phyloP scores from a whole-genome alignment of 2,888 invertebrate genomes.

The Acronicta leporina region DNA sequence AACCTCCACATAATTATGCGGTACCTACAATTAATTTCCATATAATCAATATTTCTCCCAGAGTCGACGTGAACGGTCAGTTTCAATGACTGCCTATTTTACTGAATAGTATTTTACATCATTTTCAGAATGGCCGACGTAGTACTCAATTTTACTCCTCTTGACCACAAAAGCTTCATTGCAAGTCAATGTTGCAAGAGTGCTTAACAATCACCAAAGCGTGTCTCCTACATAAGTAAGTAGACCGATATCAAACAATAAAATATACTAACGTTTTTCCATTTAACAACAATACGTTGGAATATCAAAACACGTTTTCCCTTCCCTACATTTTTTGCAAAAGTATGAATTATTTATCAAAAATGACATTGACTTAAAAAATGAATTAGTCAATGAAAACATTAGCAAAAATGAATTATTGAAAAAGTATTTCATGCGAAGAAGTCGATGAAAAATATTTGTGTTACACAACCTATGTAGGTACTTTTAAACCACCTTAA shows the following conservation, averaged over 20 bases:
- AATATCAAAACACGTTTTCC: constrained; percentile 15
- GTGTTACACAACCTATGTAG: no score
- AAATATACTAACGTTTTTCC: constrained; percentile 3
- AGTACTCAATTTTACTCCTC: not conserved
- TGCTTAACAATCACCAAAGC: constrained; percentile 24
- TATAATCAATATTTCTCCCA: not conserved
- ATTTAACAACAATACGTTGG: constrained; percentile 11
- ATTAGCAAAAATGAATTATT: constrained; percentile 7
- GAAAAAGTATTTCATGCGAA: constrained; percentile 3
- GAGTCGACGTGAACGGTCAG: no score
- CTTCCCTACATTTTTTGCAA: constrained; percentile 3
- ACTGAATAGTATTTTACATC: no score
- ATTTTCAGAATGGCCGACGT: no score
- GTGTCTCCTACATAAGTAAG: constrained; percentile 29
- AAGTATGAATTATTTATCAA: constrained; percentile 14
- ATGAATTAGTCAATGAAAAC: constrained; percentile 14
- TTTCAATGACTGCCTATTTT: no score
- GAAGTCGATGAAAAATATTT: no score
- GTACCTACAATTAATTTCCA: not conserved
- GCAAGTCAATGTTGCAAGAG: constrained; percentile 33
- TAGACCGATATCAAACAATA: not conserved
- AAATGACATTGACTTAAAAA: not conserved
- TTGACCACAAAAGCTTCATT: constrained; percentile 27
- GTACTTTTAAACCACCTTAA: no score
- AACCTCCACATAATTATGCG: not conserved